Conservation (phyloP, 2,888 invertebrate genomes). For the Copidosoma aretas region DNA sequence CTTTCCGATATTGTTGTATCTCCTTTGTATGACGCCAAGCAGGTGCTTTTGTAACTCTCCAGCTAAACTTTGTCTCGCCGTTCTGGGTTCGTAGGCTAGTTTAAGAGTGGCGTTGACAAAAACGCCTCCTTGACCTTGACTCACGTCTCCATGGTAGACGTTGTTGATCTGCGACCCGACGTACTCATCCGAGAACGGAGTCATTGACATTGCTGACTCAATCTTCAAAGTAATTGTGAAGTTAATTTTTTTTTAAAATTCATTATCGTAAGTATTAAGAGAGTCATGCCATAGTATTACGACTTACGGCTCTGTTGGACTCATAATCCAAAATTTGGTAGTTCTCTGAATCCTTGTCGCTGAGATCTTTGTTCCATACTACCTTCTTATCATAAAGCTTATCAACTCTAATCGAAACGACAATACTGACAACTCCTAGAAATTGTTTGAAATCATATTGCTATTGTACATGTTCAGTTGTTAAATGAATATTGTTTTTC, state of each 20-base stretch:
- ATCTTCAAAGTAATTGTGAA: constrained; percentile 66
- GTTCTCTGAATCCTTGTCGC: constrained; percentile 79
- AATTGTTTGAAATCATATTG: neutral
- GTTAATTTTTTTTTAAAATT: neutral
- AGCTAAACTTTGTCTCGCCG: constrained; percentile 68
- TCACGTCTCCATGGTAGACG: constrained; percentile 76
- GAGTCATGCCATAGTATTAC: neutral
- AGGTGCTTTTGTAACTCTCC: constrained; percentile 84
- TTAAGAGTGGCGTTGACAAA: constrained; percentile 84
- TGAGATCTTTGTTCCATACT: constrained; percentile 77
- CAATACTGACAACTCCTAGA: constrained; percentile 74
- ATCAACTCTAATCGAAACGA: constrained; percentile 82
- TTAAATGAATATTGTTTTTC: too few species aligned
- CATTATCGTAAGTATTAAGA: constrained; percentile 1
- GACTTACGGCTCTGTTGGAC: constrained; percentile 83
- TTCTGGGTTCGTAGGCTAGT: constrained; percentile 67
- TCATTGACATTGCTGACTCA: constrained; percentile 91
- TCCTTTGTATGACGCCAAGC: constrained; percentile 79
- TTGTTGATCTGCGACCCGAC: constrained; percentile 81
- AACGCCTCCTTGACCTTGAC: constrained; percentile 75
- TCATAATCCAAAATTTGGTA: constrained; percentile 85
- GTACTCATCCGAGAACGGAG: constrained; percentile 87
- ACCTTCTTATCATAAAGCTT: constrained; percentile 80
- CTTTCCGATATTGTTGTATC: constrained; percentile 87
- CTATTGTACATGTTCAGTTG: too few species aligned